Evolutionary conservation across 2,797 vertebrate species (phyloP).

Genomic region (Mormyrus proboscirostris): DNA sequence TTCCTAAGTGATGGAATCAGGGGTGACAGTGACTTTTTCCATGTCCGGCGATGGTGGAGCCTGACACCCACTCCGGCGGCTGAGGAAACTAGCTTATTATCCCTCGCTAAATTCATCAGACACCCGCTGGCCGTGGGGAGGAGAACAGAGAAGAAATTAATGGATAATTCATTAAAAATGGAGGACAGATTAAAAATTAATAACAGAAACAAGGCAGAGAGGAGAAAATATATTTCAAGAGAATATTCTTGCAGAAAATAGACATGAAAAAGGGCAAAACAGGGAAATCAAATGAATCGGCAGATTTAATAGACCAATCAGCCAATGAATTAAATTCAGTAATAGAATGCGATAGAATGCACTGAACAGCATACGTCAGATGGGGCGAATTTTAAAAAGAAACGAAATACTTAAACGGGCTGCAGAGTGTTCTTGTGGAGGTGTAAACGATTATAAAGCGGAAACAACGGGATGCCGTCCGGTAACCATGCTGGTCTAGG

Average conservation of each 20-base stretch:
- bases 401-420: not conserved
- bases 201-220: not conserved
- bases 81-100: not conserved
- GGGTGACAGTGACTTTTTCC: not conserved
- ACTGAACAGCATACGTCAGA: not conserved
- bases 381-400: not conserved
- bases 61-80: not conserved
- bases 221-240: not conserved
- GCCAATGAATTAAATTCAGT: not conserved
- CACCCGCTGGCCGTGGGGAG: not conserved
- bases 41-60: not conserved
- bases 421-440: not conserved
- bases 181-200: not conserved
- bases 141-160: not conserved
- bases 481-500: not conserved
- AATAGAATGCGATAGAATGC: not conserved
- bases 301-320: not conserved
- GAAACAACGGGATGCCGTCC: not conserved
- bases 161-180: not conserved
- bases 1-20: not conserved
- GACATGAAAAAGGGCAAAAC: not conserved
- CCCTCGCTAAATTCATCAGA: not conserved
- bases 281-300: not conserved
- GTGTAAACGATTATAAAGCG: not conserved
- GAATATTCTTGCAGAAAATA: not conserved